Percentiles rank a stretch among this genome's conserved stretches.
Conservation (phyloP, 2,797 vertebrate species). For the Decapterus maruadsi region DNA sequence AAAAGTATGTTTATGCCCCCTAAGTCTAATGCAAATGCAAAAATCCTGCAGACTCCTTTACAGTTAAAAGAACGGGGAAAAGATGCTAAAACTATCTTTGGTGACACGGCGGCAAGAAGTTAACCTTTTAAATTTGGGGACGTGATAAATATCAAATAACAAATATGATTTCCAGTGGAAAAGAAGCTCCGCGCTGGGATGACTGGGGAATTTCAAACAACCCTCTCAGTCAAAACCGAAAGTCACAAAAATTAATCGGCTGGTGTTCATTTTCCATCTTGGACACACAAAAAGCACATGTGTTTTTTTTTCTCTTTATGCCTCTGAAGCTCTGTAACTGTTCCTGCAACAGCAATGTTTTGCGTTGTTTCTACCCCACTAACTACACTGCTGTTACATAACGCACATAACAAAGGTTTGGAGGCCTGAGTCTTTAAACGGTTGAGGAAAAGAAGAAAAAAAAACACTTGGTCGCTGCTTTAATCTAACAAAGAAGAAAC, state of each 20-base stretch:
- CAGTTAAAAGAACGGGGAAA: not conserved
- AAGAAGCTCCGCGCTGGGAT: conserved; percentile 10
- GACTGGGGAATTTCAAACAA: conserved; percentile 12
- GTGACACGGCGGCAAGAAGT: conserved; percentile 2
- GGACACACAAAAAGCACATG: conserved; percentile 1
- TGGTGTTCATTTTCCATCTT: conserved; percentile 28
- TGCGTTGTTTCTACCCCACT: conserved; percentile 58
- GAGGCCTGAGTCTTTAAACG: conserved; percentile 39
- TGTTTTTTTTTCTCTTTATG: not conserved
- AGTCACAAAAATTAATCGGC: conserved; percentile 12
- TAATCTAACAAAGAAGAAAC: conserved; percentile 60
- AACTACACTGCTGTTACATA: conserved; percentile 53
- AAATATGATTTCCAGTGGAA: conserved; percentile 27
- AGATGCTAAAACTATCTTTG: conserved; percentile 3
- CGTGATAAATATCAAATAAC: too few relatives aligned
- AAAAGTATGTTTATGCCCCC: conserved; percentile 64
- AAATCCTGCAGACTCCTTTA: conserved; percentile 37
- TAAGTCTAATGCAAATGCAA: conserved; percentile 35
- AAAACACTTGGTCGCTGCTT: conserved; percentile 37
- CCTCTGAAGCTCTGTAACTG: not conserved
- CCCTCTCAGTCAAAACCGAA: conserved; percentile 4
- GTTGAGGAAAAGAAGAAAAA: conserved; percentile 29
- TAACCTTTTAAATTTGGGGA: conserved; percentile 6
- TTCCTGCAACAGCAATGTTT: conserved; percentile 22
- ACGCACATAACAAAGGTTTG: conserved; percentile 51